Evolutionary conservation across 2,888 invertebrate species (phyloP).

Genomic region (Aquatica leii): DNA sequence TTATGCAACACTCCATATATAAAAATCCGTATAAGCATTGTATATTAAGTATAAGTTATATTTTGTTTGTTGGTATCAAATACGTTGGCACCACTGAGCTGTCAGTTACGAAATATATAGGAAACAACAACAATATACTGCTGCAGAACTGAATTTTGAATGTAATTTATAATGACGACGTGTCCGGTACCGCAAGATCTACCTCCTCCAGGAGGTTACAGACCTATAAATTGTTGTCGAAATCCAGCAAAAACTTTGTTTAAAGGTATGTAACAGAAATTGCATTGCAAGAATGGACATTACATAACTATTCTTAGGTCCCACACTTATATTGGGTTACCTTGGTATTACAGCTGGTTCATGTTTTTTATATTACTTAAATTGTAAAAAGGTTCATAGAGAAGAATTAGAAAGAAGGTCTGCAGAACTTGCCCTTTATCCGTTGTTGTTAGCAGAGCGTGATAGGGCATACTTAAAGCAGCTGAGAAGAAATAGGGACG

Average conservation of each 20-base stretch:
- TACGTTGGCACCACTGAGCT: too few relatives aligned
- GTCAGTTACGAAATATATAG: too few relatives aligned
- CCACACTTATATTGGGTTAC: slow-evolving; percentile 69
- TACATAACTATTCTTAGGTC: slow-evolving; percentile 62
- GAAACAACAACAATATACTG: too few relatives aligned
- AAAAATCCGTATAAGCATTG: too few relatives aligned
- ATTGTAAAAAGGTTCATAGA: slow-evolving; percentile 63
- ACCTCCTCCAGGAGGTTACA: slow-evolving; percentile 93
- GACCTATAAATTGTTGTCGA: slow-evolving; percentile 75
- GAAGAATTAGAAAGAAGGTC: slow-evolving; percentile 79
- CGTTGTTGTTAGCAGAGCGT: slow-evolving; percentile 82
- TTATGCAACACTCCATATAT: too few relatives aligned
- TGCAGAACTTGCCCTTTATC: slow-evolving; percentile 77
- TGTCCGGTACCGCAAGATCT: slow-evolving; percentile 90
- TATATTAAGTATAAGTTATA: too few relatives aligned
- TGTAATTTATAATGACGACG: too few relatives aligned
- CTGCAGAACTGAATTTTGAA: too few relatives aligned
- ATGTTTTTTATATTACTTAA: slow-evolving; percentile 67
- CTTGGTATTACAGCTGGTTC: slow-evolving; percentile 66
- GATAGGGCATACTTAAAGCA: slow-evolving; percentile 87
- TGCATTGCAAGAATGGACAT: slow-evolving; percentile 41
- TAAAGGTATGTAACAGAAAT: slow-evolving; percentile 64
- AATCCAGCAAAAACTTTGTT: slow-evolving; percentile 77
- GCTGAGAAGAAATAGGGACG: slow-evolving; percentile 79
- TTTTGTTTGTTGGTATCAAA: too few relatives aligned